Evolutionary conservation across 92 coral and sea anemone genomes (phyloP), one percentile per base, ranked within the genome.

Genomic region (Zoanthus sociatus): DNA sequence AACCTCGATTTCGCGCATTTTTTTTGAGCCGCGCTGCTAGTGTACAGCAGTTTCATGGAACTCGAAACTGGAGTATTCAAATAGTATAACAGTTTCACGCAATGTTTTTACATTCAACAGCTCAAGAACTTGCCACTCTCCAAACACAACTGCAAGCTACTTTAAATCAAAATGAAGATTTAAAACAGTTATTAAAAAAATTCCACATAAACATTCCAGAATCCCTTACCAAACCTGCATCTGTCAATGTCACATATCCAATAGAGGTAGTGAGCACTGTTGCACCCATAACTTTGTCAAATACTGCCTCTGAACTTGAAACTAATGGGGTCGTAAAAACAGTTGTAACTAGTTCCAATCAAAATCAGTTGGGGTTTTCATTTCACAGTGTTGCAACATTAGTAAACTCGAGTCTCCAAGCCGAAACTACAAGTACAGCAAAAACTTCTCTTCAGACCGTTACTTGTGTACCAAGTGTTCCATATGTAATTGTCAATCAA

Each of bases 71-170:
- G n/a, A n/a, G n/a, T n/a, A 50, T 50, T 50, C 30, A 17, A 18
- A 3, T 16, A 63, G 6, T 3, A 17, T 16, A n/a, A 9, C 21
- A 18, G n/a, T 63, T 16, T 17, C 69, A 63, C 69, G 5, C n/a
- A 63, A 63, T 4, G 5, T n/a, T 11, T 50, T 73, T 64, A 68
- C 89, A 18, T 60, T 68, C 69, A 61, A 17, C 91, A 95, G 98
- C 90, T 78, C 90, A 89, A 84, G 96, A 95, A 48, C 86, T 87
- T 71, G 75, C 87, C 70, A 87, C 84, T 3, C 90, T 95, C 13
- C 93, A 78, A 74, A 79, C 70, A n/a, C 94, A 84, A 87, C 84
- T 91, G 48, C 87, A 89, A 74, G 68, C 72, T n/a, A 83, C 82
- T 12, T 89, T 89, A 18, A 86, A 89, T 17, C 92, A 91, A 72